Percentiles rank a stretch among this genome's conserved stretches.
These are phyloP conservation scores for Macrobrachium nipponense DNA, from an alignment of 1,140 invertebrate species.

Conservation along the genomic window DNA sequence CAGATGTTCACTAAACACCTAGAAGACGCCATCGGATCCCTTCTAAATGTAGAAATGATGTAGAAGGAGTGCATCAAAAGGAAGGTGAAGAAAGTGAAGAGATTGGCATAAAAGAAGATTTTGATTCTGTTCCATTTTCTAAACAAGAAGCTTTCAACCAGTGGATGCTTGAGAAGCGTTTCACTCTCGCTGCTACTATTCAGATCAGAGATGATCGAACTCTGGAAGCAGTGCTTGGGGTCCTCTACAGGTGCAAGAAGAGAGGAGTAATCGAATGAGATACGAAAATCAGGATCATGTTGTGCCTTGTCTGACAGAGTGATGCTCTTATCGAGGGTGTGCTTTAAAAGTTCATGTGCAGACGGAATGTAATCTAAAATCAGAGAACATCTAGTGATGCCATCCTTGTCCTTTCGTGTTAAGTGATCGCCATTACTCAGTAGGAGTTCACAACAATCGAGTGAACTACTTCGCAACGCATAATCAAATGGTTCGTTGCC, in stretches of 20 bases:
- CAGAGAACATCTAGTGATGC: slow-evolving; percentile 13
- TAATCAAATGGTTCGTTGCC: slow-evolving; percentile 26
- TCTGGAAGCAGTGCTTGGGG: slow-evolving; percentile 9
- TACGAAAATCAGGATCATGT: slow-evolving; percentile 23
- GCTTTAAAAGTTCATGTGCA: slow-evolving; percentile 9
- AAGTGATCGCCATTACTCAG: slow-evolving; percentile 44
- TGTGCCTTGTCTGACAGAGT: background rate
- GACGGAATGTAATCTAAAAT: slow-evolving; percentile 21
- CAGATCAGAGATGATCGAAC: slow-evolving; percentile 12
- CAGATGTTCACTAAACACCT: background rate
- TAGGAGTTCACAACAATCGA: slow-evolving; percentile 35
- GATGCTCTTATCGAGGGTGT: slow-evolving; percentile 4
- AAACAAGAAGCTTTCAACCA: slow-evolving; percentile 24
- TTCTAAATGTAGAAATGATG: background rate
- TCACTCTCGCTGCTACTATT: background rate
- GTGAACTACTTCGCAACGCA: slow-evolving; percentile 27
- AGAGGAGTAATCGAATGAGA: slow-evolving; percentile 36
- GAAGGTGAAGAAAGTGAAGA: slow-evolving; percentile 15
- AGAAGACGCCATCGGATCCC: background rate
- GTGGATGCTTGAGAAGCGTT: slow-evolving; percentile 32
- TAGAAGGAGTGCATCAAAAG: slow-evolving; percentile 26
- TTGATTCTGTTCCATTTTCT: slow-evolving; percentile 32
- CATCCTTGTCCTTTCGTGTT: background rate
- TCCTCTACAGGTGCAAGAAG: background rate
- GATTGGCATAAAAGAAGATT: slow-evolving; percentile 27